phyloP scores from a whole-genome alignment of 2,113 vertebrate species.

The Crotalus helleri region DNA sequence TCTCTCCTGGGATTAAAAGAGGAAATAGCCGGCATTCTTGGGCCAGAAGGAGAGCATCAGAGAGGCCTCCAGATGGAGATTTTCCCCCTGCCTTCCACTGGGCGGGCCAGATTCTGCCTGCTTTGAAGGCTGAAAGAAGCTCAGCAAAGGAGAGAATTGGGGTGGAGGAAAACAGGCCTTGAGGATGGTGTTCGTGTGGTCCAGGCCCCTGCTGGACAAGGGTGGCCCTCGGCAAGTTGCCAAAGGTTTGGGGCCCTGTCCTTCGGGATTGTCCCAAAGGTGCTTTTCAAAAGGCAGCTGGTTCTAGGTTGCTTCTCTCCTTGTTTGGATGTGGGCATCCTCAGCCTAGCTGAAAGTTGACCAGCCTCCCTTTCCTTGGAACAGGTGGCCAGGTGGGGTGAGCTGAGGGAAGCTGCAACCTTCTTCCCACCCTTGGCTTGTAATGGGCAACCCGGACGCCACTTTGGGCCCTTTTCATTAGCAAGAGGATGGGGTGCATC shows the following conservation, averaged over 20 bases:
- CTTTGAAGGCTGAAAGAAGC: background rate
- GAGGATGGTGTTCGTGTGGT: background rate
- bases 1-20: slow-evolving; percentile 18
- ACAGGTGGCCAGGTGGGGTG: background rate
- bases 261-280: background rate
- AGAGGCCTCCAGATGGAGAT: background rate
- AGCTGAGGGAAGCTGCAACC: background rate
- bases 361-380: too few relatives aligned
- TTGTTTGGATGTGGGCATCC: too few relatives aligned
- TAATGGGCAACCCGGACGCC: background rate
- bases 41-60: background rate
- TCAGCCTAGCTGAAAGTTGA: background rate
- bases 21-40: slow-evolving; percentile 20
- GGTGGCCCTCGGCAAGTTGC: too few relatives aligned
- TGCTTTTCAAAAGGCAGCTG: too few relatives aligned
- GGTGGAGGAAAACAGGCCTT: background rate
- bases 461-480: background rate
- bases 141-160: background rate
- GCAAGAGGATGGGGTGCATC: background rate
- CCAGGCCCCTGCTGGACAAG: too few relatives aligned
- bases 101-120: background rate
- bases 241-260: too few relatives aligned
- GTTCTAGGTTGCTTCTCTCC: too few relatives aligned
- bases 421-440: background rate
- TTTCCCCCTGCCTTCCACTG: background rate